A percentile compares a stretch with the other conserved stretches of the same genome.
Evolutionary conservation across 2,797 vertebrate genomes (phyloP).

Genomic region (Platalea minor): DNA sequence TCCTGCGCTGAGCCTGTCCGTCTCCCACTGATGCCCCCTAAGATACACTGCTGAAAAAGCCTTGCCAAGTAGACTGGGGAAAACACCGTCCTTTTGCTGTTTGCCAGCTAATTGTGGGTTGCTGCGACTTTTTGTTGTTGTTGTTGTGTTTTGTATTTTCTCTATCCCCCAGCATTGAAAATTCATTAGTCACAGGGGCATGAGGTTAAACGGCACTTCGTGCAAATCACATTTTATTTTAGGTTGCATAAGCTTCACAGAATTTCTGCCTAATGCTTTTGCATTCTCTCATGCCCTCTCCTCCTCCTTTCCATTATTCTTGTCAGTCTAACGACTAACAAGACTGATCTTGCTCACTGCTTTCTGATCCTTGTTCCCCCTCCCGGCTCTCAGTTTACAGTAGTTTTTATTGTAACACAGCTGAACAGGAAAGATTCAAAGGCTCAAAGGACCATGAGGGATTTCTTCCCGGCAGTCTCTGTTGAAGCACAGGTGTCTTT

Average conservation of each 20-base stretch:
- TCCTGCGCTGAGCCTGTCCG: not conserved
- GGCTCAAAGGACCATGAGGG: not conserved
- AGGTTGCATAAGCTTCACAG: not conserved
- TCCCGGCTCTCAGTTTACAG: not conserved
- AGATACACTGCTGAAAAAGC: not conserved
- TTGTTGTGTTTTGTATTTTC: not conserved
- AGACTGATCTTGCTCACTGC: not conserved
- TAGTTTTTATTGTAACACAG: not conserved
- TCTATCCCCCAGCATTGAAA: not conserved
- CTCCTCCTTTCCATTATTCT: slow-evolving; percentile 27
- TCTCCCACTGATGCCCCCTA: not conserved
- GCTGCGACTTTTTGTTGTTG: accelerated
- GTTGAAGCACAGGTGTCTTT: not conserved
- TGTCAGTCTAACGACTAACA: not conserved
- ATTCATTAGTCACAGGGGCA: slow-evolving; percentile 28
- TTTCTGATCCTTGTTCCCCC: not conserved
- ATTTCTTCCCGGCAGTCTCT: not conserved
- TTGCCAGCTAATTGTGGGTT: not conserved
- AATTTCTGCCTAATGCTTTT: not conserved
- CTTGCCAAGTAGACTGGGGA: not conserved
- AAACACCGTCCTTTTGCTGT: not conserved
- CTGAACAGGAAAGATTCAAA: not conserved
- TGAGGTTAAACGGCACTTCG: not conserved
- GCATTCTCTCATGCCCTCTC: not conserved
- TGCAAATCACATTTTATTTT: not conserved